Evolutionary conservation across 2,888 invertebrate genomes (phyloP).

Genomic region (Neoscelio sp.): DNA sequence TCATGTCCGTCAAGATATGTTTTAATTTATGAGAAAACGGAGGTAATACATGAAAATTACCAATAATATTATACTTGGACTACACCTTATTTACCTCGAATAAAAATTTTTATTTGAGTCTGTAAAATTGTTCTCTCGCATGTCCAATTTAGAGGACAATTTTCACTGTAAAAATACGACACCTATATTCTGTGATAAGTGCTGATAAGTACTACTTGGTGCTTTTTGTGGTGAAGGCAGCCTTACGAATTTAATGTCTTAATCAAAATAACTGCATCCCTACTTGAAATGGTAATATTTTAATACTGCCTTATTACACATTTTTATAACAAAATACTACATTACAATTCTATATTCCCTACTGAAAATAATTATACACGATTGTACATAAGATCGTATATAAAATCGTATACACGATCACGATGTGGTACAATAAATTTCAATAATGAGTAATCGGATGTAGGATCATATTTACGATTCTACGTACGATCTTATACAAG

Average conservation of each 20-base stretch:
- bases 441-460: too few relatives aligned
- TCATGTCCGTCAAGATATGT: conserved; percentile 5
- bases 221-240: conserved; percentile 33
- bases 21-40: conserved; percentile 41
- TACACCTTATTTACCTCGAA: conserved; percentile 50
- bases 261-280: conserved; percentile 51
- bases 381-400: too few relatives aligned
- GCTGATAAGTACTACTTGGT: conserved; percentile 61
- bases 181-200: conserved; percentile 62
- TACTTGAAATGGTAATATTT: conserved; percentile 35
- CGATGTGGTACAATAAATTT: too few relatives aligned
- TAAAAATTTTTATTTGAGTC: conserved; percentile 41
- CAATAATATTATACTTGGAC: conserved; percentile 57
- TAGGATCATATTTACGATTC: too few relatives aligned
- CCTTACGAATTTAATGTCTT: conserved; percentile 57
- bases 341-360: too few relatives aligned
- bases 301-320: too few relatives aligned
- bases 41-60: conserved; percentile 57
- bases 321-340: conserved; percentile 25
- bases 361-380: too few relatives aligned
- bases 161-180: conserved; percentile 60
- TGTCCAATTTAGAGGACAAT: conserved; percentile 57
- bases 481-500: too few relatives aligned
- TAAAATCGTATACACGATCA: too few relatives aligned
- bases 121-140: conserved; percentile 58